These are phyloP conservation scores for Onthophagus taurus DNA, from an alignment of 1,140 invertebrate species.

Conservation along the genomic window DNA sequence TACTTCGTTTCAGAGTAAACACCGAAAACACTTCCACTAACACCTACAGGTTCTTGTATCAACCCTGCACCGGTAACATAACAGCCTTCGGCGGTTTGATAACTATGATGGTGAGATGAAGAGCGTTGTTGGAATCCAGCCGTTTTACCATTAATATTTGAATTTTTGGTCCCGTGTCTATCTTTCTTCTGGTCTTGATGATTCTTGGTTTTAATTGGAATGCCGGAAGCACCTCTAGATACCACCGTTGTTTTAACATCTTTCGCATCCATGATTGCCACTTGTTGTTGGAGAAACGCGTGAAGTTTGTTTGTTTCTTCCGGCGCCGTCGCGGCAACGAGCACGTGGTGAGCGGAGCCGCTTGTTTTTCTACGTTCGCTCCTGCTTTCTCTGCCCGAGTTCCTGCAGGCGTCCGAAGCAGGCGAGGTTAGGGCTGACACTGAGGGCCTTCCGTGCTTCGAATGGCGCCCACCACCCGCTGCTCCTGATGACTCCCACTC, in stretches of 20 bases:
- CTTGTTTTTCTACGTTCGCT: conserved; percentile 7
- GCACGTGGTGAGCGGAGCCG: conserved; percentile 12
- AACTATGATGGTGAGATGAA: no score
- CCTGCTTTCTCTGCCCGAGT: conserved; percentile 14
- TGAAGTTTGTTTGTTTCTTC: neutral
- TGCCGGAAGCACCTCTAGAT: conserved; percentile 1
- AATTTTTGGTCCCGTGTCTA: conserved; percentile 12
- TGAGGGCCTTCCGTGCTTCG: conserved; percentile 20
- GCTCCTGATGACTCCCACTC: no score
- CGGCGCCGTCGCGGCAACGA: conserved; percentile 9
- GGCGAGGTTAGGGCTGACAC: conserved; percentile 29
- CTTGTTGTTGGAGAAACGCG: neutral
- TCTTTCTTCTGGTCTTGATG: conserved; percentile 11
- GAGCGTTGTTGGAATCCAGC: no score
- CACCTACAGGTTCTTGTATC: conserved; percentile 24
- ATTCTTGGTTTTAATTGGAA: conserved; percentile 12
- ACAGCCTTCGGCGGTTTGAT: conserved; percentile 21
- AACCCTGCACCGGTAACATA: conserved; percentile 14
- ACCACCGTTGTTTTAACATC: conserved; percentile 1
- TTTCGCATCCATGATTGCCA: neutral
- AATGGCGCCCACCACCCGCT: conserved; percentile 12
- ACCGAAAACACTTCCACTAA: conserved; percentile 33
- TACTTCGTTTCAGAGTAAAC: conserved; percentile 38
- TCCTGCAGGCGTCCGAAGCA: conserved; percentile 22
- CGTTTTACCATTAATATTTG: no score